A percentile compares a stretch with the other conserved stretches of the same genome.
Conservation (phyloP, 2,113 vertebrate species). For the Ardeotis arabs region DNA sequence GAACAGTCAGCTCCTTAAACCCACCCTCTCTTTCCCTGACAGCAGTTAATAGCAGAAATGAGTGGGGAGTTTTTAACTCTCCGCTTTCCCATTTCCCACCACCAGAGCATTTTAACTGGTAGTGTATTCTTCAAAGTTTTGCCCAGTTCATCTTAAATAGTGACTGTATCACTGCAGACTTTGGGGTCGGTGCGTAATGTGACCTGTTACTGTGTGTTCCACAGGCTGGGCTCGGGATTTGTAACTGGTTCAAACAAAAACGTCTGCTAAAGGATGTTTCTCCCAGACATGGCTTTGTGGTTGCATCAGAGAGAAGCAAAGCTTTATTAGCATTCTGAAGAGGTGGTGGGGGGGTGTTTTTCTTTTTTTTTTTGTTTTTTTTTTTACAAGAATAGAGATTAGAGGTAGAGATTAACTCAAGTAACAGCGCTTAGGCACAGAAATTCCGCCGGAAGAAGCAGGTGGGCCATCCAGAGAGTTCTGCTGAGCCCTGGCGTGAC, state of each 20-base stretch:
- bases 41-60: background rate
- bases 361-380: background rate
- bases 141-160: background rate
- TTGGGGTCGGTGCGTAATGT: background rate
- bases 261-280: background rate
- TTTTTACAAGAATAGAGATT: background rate
- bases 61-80: background rate
- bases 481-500: background rate
- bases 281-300: background rate
- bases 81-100: background rate
- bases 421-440: background rate
- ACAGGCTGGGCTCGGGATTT: background rate
- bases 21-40: background rate
- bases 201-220: background rate
- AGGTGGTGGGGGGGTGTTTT: too few species aligned
- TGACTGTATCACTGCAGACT: background rate
- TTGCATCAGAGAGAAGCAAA: slow-evolving; percentile 52
- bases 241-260: background rate
- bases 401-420: background rate
- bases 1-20: background rate
- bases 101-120: background rate
- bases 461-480: background rate
- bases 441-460: background rate
- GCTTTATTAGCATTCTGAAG: slow-evolving; percentile 41
- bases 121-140: background rate